Evolutionary conservation across 2,113 vertebrate genomes (phyloP), one percentile per base, ranked within the genome.

Genomic region (Anoplopoma fimbria): DNA sequence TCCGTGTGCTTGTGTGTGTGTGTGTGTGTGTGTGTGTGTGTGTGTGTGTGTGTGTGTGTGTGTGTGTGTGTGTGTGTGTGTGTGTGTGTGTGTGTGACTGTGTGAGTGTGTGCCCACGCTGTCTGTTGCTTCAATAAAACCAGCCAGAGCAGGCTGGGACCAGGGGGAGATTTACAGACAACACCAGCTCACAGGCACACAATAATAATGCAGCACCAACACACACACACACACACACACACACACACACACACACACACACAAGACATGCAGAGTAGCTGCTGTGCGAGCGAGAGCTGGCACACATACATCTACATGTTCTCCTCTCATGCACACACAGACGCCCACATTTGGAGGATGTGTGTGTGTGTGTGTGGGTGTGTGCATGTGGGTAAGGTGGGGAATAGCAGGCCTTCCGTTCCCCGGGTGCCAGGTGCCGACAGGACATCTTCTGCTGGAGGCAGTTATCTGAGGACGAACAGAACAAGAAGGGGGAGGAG

Each of bases 401-500:
- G 87, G 83, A 90, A 88, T 84, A 84, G 86, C 80, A 74, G 85
- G 85, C 79, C 87, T 86, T 73, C 81, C 60, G 87, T 90, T 88
- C 93, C 91, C 70, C 55, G 85, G 90, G 90, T 93, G 85, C 84
- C 88, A 92, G 90, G 91, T 91, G 90, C 90, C 87, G 85, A 90
- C 89, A 93, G 93, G 93, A 94, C 90, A 91, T 90, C 86, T 92
- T 90, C 87, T 85, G 92, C 93, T 92, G 81, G 82, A 92, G 93
- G 93, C 92, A 86, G 90, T 92, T 91, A 93, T 94, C 92, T 92
- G 88, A 93, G 90, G 91, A 91, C 85, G 79, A 88, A 88, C 69
- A 71, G 86, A 87, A 86, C 74, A 63, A 78, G 81, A 38, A 74
- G 62, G 64, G 21, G 88, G 81, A 29, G 69, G 74, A 65, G 60